These are phyloP conservation scores for Lepidothrix coronata DNA, from an alignment of 2,113 vertebrate species.

Conservation along the genomic window DNA sequence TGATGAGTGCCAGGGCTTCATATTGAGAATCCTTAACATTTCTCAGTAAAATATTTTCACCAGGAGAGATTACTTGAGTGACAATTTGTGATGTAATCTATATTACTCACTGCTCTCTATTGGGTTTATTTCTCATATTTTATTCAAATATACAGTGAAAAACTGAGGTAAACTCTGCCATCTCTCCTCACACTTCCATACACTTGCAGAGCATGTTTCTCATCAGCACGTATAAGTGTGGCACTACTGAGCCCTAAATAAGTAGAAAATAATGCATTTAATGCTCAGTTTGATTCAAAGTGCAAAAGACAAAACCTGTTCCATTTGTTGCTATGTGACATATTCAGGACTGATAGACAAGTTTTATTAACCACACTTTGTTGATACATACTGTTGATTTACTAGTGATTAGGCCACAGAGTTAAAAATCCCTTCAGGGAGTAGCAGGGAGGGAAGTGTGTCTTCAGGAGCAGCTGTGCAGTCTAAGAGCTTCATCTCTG, in stretches of 20 bases:
- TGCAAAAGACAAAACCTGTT: neutral
- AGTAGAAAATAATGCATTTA: constrained; percentile 35
- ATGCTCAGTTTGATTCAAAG: neutral
- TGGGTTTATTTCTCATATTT: constrained; percentile 17
- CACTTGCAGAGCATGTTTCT: neutral
- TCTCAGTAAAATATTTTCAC: constrained; percentile 14
- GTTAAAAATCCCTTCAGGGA: neutral
- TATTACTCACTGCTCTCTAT: neutral
- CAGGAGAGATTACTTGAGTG: neutral
- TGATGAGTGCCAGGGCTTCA: neutral
- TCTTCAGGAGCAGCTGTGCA: neutral
- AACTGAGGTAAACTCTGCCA: neutral
- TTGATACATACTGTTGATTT: constrained; percentile 9
- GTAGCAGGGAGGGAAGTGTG: neutral
- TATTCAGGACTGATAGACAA: neutral
- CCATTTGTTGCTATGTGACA: neutral
- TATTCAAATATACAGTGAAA: neutral
- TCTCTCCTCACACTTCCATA: neutral
- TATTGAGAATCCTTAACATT: neutral
- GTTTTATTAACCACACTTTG: neutral
- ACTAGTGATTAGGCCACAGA: neutral
- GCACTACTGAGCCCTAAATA: neutral
- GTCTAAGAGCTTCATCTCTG: neutral
- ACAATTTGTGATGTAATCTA: neutral
- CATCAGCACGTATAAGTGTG: neutral